Conservation (phyloP, 1,140 invertebrate species). For the Metopolophium dirhodum region DNA sequence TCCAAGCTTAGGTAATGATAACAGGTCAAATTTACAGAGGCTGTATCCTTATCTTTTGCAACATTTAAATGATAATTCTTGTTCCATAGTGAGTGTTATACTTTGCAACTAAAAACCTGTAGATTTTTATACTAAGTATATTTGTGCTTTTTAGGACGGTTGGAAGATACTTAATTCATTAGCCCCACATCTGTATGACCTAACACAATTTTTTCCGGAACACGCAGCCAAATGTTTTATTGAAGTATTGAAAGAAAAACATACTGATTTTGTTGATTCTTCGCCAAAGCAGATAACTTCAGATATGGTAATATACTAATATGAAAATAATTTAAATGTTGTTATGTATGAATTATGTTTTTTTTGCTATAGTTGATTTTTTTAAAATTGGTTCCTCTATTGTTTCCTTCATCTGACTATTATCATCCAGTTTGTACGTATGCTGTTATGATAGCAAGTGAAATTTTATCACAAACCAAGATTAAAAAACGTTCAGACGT, state of each 20-base stretch:
- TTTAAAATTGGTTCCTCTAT: conserved; percentile 76
- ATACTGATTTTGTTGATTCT: conserved; percentile 61
- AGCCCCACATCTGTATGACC: conserved; percentile 74
- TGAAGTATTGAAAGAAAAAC: conserved; percentile 78
- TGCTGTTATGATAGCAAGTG: conserved; percentile 79
- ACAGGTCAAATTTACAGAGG: conserved; percentile 77
- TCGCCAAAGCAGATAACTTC: conserved; percentile 36
- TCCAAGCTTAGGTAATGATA: conserved; percentile 75
- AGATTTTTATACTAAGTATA: neutral
- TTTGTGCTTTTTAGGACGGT: conserved; percentile 58
- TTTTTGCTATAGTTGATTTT: conserved; percentile 72
- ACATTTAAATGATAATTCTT: conserved; percentile 71
- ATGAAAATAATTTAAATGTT: conserved; percentile 8
- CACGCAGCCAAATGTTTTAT: conserved; percentile 71
- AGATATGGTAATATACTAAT: conserved; percentile 9
- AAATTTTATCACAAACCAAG: conserved; percentile 74
- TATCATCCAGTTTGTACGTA: conserved; percentile 85
- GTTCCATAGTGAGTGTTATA: conserved; percentile 28
- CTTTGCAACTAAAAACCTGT: neutral
- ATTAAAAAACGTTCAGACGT: conserved; percentile 73
- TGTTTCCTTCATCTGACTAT: conserved; percentile 90
- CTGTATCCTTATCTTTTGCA: conserved; percentile 79
- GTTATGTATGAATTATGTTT: neutral
- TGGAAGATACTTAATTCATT: conserved; percentile 65
- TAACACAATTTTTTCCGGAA: conserved; percentile 74